Evolutionary conservation across 2,888 invertebrate genomes (phyloP).

Genomic region (Oligia strigilis): DNA sequence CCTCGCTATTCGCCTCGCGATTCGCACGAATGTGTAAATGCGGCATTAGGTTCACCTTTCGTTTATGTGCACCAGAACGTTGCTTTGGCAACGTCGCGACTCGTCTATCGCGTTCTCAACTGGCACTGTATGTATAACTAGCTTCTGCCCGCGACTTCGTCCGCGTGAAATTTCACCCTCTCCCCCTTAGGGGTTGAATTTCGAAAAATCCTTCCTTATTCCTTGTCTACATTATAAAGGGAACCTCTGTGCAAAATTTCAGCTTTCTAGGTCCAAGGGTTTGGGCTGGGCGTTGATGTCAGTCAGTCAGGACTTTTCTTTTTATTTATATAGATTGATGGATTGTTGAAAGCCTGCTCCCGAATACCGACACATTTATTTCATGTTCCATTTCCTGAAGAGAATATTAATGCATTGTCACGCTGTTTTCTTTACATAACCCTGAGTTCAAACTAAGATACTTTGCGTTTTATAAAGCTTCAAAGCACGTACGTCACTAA

Average conservation of each 20-base stretch:
- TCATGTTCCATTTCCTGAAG: constrained; percentile 31
- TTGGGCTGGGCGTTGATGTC: too few relatives aligned
- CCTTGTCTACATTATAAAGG: too few relatives aligned
- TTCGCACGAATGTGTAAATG: too few relatives aligned
- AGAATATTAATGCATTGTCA: constrained; percentile 39
- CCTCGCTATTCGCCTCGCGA: too few relatives aligned
- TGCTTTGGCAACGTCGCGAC: constrained; percentile 42
- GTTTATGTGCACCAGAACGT: constrained; percentile 18
- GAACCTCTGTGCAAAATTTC: too few relatives aligned
- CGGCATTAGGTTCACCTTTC: constrained; percentile 28
- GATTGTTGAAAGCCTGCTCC: constrained; percentile 68
- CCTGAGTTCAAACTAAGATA: constrained; percentile 1
- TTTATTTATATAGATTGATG: constrained; percentile 30
- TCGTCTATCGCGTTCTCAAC: constrained; percentile 25
- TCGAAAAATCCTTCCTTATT: too few relatives aligned
- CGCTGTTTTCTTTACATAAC: constrained; percentile 22
- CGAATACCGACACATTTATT: constrained; percentile 60
- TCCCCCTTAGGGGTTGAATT: too few relatives aligned
- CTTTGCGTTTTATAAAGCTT: constrained; percentile 33
- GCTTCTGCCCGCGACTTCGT: too few relatives aligned
- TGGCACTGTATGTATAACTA: constrained; percentile 43
- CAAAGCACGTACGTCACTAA: constrained; percentile 27
- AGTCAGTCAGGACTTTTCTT: too few relatives aligned
- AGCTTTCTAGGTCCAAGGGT: too few relatives aligned
- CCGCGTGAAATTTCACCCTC: too few relatives aligned